phyloP scores from a whole-genome alignment of 2,113 vertebrate genomes.

The Myrmophylax atrothorax region DNA sequence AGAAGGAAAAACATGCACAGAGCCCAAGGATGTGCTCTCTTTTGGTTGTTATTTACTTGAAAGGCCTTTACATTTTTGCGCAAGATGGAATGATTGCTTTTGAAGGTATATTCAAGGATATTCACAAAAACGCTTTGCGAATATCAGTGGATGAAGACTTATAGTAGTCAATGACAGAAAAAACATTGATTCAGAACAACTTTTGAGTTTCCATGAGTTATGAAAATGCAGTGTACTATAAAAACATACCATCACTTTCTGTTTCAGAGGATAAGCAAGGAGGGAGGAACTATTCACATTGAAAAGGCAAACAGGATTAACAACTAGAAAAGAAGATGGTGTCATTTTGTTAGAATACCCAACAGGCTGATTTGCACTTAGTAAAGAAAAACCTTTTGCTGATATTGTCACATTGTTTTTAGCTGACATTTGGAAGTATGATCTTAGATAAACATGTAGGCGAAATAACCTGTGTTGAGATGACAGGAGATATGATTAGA shows the following conservation, averaged over 20 bases:
- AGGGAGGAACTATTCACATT: background rate
- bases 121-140: constrained; percentile 2
- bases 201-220: background rate
- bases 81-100: constrained; percentile 29
- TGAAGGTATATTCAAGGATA: constrained; percentile 34
- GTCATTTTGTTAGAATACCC: background rate
- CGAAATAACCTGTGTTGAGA: constrained; percentile 15
- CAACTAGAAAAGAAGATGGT: background rate
- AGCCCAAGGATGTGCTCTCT: background rate
- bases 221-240: background rate
- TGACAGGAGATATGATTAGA: constrained; percentile 61
- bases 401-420: constrained; percentile 61
- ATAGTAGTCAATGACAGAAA: background rate
- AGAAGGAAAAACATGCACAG: background rate
- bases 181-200: background rate
- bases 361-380: constrained; percentile 25
- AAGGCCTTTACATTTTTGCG: constrained; percentile 26
- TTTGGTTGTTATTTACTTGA: constrained; percentile 26
- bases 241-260: background rate
- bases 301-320: constrained; percentile 21
- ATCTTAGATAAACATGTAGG: constrained; percentile 52
- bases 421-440: constrained; percentile 57
- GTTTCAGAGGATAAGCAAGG: background rate
- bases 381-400: constrained; percentile 31
- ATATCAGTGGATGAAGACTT: background rate